Base-by-base conservation (phyloP, 2,888 invertebrate species). In the Hirtodrosophila duncani region DNA sequence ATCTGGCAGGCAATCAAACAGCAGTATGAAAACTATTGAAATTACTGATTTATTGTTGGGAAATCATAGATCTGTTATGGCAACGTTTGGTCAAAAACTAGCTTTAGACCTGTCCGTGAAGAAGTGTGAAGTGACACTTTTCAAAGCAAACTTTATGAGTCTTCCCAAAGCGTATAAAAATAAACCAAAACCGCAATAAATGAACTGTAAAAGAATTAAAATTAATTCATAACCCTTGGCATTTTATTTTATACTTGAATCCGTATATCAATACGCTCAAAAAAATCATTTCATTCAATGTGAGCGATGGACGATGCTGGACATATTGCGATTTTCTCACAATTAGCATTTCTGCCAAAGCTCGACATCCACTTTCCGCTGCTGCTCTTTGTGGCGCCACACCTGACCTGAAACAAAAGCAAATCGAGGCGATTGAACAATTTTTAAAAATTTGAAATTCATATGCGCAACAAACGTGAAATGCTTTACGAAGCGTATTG, bases 391-490 rank as follows among this genome's bases (percentile, higher is more conserved):
- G 10, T n/a, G n/a, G n/a, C n/a, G n/a, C 29, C 18, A 38, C 18
- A 39, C 31, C 43, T 27, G 59, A 17, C 31, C 33, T 36, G 52
- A 64, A 51, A 56, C 39, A 56, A 62, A 37, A 49, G 45, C 18
- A 30, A 45, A 66, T 26, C 37, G 20, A 58, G 62, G 37, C 63
- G 66, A 72, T 80, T 72, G 77, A 77, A 74, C 77, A 74, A 75
- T 75, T 80, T 72, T 80, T 67, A 80, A 78, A 77, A 80, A 77
- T 77, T 77, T 77, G 74, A 77, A 77, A 77, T 77, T 77, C 75
- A 77, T 77, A 77, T 81, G 67, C 77, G 78, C 81, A 78, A 61
- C 75, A 81, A 78, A 78, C 81, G 81, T 80, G 78, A 80, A 80
- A 80, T 75, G 75, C 69, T 75, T 75, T 60, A 57, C 78, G 67